Conservation (phyloP, 2,888 invertebrate species). For the Hecatera dysodea region DNA sequence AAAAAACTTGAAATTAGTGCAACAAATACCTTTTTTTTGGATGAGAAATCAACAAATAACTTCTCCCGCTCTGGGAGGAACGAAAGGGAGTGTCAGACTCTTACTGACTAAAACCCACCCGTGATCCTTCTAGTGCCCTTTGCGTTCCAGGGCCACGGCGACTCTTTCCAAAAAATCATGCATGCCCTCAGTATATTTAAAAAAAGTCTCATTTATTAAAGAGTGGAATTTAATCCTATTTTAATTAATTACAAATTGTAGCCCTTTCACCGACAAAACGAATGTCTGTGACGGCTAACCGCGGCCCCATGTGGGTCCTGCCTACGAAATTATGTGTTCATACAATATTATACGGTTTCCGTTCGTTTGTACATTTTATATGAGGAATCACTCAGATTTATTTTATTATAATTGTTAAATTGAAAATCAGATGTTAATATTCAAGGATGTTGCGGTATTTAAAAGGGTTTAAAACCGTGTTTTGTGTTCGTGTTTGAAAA, state of each 20-base stretch:
- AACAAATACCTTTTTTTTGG: no score
- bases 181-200: no score
- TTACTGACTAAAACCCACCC: no score
- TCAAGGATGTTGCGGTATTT: neutral
- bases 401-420: conserved; percentile 14
- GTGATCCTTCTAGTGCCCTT: no score
- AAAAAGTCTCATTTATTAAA: neutral
- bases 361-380: conserved; percentile 47
- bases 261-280: conserved; percentile 6
- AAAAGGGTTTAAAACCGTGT: conserved; percentile 10
- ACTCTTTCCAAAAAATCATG: no score
- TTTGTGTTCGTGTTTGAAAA: neutral
- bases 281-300: conserved; percentile 45
- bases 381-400: conserved; percentile 14
- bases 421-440: neutral
- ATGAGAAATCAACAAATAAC: no score
- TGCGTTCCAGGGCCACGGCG: no score
- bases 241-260: conserved; percentile 21
- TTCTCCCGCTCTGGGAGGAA: no score
- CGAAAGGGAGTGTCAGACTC: no score
- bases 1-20: no score
- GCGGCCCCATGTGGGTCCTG: neutral
- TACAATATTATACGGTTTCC: conserved; percentile 28
- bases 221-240: neutral
- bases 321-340: conserved; percentile 18